A percentile compares a stretch with the other conserved stretches of the same genome.
phyloP scores from a whole-genome alignment of 2,888 invertebrate genomes.

The Drosophila tripunctata region DNA sequence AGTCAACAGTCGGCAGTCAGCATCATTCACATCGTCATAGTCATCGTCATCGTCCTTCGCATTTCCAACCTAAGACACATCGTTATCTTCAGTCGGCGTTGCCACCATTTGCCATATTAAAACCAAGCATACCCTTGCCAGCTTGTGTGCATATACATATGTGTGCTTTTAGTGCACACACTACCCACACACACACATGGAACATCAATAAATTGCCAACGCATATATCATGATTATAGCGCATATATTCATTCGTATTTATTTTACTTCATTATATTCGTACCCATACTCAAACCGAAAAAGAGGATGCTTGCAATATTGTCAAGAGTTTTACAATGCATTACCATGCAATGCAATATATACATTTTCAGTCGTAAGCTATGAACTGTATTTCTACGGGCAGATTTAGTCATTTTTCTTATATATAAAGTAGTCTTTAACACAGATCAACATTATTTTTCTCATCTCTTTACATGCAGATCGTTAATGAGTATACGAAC shows the following conservation, averaged over 20 bases:
- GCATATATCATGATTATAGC: conserved; percentile 72
- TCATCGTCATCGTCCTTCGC: conserved; percentile 10
- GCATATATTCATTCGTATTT: conserved; percentile 62
- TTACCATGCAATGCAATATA: conserved; percentile 23
- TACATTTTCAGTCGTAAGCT: not conserved
- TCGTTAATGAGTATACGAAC: conserved; percentile 98
- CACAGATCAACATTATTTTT: not conserved
- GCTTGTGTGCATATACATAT: conserved; percentile 22
- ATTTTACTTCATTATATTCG: conserved; percentile 70
- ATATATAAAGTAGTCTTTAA: too few relatives aligned
- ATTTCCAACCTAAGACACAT: conserved; percentile 15
- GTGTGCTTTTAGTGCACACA: conserved; percentile 32
- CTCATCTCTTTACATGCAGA: conserved; percentile 67
- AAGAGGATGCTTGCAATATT: conserved; percentile 33
- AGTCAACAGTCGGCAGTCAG: conserved; percentile 27
- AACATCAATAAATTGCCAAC: conserved; percentile 72
- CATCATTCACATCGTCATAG: conserved; percentile 5
- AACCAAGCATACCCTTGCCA: conserved; percentile 36
- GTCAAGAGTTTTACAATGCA: conserved; percentile 34
- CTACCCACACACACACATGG: conserved; percentile 23
- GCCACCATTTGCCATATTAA: conserved; percentile 72
- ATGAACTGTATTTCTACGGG: conserved; percentile 27
- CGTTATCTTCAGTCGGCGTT: conserved; percentile 28
- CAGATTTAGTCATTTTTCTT: too few relatives aligned
- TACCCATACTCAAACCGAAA: conserved; percentile 13